Conservation (phyloP, 2,888 invertebrate species). For the Mesoligia furuncula region DNA sequence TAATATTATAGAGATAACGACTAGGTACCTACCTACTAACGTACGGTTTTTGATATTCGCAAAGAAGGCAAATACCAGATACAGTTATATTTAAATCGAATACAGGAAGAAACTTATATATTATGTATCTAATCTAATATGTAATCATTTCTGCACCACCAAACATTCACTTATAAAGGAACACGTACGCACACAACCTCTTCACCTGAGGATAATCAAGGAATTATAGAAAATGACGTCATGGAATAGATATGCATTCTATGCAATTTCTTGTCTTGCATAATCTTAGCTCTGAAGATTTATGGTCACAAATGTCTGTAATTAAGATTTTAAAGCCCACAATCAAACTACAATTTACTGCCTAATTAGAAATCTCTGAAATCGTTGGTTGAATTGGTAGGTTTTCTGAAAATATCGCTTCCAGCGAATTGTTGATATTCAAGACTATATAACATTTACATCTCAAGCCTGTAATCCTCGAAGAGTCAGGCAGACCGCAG, state of each 20-base stretch:
- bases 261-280: slow-evolving; percentile 46
- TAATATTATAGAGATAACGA: too few species aligned
- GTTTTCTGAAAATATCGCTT: too few species aligned
- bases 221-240: slow-evolving; percentile 56
- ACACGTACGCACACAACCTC: slow-evolving; percentile 54
- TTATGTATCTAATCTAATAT: slow-evolving; percentile 9
- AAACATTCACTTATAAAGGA: slow-evolving; percentile 21
- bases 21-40: background rate
- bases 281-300: slow-evolving; percentile 28
- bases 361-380: slow-evolving; percentile 12
- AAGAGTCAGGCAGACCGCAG: too few species aligned
- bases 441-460: too few species aligned
- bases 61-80: background rate
- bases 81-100: background rate
- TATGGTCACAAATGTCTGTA: slow-evolving; percentile 35
- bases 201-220: slow-evolving; percentile 47
- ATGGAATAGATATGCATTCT: slow-evolving; percentile 9
- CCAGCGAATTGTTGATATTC: too few species aligned
- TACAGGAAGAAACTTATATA: background rate
- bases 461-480: too few species aligned
- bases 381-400: background rate
- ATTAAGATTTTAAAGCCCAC: slow-evolving; percentile 18
- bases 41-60: background rate
- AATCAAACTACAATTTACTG: background rate
- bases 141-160: background rate